A percentile compares a stretch with the other conserved stretches of the same genome.
These are phyloP conservation scores for Aselliscus stoliczkanus DNA, from an alignment of 2,797 vertebrate genomes.

Conservation along the genomic window DNA sequence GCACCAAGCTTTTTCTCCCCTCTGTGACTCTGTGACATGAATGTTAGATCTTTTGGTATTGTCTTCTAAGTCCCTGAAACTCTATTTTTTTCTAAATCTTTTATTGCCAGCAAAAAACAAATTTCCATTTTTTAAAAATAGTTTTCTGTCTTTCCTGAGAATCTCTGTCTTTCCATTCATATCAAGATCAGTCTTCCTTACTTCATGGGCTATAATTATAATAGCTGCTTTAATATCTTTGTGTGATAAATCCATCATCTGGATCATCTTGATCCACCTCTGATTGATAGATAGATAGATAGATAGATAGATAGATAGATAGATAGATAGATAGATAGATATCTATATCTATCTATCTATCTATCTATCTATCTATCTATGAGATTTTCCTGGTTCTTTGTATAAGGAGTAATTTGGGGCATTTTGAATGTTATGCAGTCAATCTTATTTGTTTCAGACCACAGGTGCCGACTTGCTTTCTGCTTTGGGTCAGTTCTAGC, in stretches of 20 bases:
- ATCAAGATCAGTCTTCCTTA: neutral
- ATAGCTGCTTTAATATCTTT: neutral
- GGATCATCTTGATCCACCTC: neutral
- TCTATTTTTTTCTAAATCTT: neutral
- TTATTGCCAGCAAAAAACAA: neutral
- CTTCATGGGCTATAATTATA: neutral
- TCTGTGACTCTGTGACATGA: neutral
- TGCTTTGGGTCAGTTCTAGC: neutral
- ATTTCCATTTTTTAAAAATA: neutral
- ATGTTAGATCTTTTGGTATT: neutral
- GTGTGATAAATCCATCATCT: neutral
- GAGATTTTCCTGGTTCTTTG: neutral
- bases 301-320: too few relatives aligned
- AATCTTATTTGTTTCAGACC: neutral
- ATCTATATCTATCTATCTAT: too few relatives aligned
- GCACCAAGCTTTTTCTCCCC: neutral
- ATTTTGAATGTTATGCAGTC: neutral
- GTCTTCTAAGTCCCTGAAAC: neutral
- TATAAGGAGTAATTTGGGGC: neutral
- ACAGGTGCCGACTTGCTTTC: neutral
- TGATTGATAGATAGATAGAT: too few relatives aligned
- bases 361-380: too few relatives aligned
- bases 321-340: too few relatives aligned
- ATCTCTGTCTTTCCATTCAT: neutral
- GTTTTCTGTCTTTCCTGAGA: conserved; percentile 24